Conservation (phyloP, 1,140 invertebrate genomes). For the Euwallacea fornicatus region DNA sequence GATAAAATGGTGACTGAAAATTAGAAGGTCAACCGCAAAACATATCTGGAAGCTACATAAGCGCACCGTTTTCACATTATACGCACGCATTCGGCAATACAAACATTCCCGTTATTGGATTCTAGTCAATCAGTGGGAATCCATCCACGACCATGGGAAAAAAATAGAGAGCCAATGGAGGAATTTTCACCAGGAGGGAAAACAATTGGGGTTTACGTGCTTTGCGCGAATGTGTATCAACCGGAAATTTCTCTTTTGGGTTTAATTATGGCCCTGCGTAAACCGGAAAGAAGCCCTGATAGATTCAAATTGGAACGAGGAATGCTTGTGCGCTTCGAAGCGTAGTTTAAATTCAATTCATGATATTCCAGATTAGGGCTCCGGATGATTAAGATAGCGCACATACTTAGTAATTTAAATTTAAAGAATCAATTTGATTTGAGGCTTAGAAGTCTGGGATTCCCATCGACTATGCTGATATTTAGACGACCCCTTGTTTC, state of each 20-base stretch:
- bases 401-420: too few species aligned
- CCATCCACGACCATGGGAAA: neutral
- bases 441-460: too few species aligned
- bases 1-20: too few species aligned
- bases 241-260: slow-evolving; percentile 14
- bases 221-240: neutral
- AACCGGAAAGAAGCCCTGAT: neutral
- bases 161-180: neutral
- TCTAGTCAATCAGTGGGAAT: slow-evolving; percentile 10
- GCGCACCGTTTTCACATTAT: too few species aligned
- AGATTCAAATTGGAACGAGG: neutral
- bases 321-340: too few species aligned
- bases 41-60: too few species aligned
- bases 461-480: too few species aligned
- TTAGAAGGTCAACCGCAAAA: too few species aligned
- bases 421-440: too few species aligned
- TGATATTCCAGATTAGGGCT: neutral
- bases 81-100: neutral
- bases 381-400: too few species aligned
- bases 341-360: neutral
- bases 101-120: slow-evolving; percentile 11
- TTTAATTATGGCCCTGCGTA: slow-evolving; percentile 4
- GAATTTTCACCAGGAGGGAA: slow-evolving; percentile 5
- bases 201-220: slow-evolving; percentile 14
- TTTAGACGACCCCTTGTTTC: too few species aligned